Evolutionary conservation across 2,797 vertebrate genomes (phyloP).

Genomic region (Fistularia tabacaria): DNA sequence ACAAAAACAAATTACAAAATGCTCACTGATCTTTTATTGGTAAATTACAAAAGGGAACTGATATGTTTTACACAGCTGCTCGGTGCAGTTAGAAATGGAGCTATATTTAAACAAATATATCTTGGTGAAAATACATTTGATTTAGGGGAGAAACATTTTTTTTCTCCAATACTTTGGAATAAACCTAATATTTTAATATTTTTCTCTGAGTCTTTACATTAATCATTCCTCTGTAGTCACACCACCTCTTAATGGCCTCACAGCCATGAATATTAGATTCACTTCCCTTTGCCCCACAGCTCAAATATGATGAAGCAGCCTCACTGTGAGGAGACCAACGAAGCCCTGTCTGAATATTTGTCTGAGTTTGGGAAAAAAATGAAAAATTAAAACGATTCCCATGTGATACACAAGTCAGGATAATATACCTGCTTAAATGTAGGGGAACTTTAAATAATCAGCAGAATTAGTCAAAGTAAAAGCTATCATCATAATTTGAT

Average conservation of each 20-base stretch:
- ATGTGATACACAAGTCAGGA: too few species aligned
- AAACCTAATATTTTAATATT: constrained; percentile 44
- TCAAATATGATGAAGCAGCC: constrained; percentile 69
- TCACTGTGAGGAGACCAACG: constrained; percentile 43
- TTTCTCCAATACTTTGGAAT: constrained; percentile 9
- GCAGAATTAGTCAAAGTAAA: neutral
- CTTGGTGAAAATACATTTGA: too few species aligned
- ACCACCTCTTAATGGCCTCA: constrained; percentile 71
- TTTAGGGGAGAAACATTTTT: neutral
- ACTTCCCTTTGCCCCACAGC: constrained; percentile 64
- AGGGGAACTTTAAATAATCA: neutral
- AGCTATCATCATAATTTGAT: neutral
- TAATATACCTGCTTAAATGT: too few species aligned
- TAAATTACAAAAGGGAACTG: too few species aligned
- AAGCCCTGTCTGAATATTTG: constrained; percentile 19
- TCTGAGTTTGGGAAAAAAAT: constrained; percentile 21
- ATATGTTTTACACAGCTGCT: too few species aligned
- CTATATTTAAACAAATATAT: too few species aligned
- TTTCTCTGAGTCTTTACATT: constrained; percentile 34
- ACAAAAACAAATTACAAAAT: too few species aligned
- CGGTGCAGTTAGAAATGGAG: too few species aligned
- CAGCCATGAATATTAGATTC: constrained; percentile 80
- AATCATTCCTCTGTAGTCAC: constrained; percentile 62
- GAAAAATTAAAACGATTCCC: constrained; percentile 6
- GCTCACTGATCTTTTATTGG: too few species aligned